Evolutionary conservation across 2,888 invertebrate species (phyloP).

Genomic region (Drosophila tripunctata): DNA sequence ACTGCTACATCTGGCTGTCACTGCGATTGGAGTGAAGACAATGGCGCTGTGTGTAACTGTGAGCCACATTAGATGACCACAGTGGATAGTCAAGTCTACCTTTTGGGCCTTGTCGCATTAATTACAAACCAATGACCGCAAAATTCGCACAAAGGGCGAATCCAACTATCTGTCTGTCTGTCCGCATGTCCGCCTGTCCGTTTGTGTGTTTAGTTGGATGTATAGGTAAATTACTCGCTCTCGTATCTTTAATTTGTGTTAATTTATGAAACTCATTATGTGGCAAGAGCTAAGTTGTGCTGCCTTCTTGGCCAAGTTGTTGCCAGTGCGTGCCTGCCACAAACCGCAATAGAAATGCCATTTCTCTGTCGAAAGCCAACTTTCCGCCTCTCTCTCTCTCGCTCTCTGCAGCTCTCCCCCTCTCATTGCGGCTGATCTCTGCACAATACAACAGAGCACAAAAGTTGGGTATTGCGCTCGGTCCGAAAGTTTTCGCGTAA

Average conservation of each 20-base stretch:
- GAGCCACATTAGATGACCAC: constrained; percentile 50
- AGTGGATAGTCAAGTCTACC: constrained; percentile 44
- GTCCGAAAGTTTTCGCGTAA: constrained; percentile 77
- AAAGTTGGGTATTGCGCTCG: constrained; percentile 59
- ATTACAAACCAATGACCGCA: constrained; percentile 79
- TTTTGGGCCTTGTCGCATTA: constrained; percentile 63
- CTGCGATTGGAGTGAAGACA: neutral
- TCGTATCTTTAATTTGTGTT: constrained; percentile 77
- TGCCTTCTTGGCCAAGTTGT: constrained; percentile 37
- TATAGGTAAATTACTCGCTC: constrained; percentile 62
- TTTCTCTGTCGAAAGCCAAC: constrained; percentile 23
- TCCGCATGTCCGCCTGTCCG: neutral
- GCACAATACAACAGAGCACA: constrained; percentile 29
- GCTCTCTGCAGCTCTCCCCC: neutral
- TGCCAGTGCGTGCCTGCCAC: constrained; percentile 58
- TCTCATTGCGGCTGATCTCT: constrained; percentile 61
- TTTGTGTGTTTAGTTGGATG: constrained; percentile 5
- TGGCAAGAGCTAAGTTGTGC: constrained; percentile 11
- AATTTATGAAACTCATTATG: constrained; percentile 80
- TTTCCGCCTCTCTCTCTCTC: neutral
- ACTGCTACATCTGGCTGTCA: constrained; percentile 2
- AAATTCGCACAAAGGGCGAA: constrained; percentile 33
- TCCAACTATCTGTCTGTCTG: neutral
- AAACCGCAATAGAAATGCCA: constrained; percentile 46
- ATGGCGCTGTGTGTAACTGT: neutral